Conservation (phyloP, 2,797 vertebrate species). For the Rhinoraja longicauda region DNA sequence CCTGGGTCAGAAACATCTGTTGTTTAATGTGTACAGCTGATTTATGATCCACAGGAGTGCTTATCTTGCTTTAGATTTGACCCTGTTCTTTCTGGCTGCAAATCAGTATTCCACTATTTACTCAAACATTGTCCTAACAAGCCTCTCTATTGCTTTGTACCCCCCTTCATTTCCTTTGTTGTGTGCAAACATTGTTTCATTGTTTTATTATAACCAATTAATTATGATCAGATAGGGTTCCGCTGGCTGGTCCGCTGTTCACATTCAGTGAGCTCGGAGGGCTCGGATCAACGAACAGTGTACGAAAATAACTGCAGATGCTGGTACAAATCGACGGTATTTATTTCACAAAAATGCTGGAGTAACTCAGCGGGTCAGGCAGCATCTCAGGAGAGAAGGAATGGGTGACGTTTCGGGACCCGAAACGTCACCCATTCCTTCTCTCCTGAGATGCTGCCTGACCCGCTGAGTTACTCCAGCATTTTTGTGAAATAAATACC, state of each 20-base stretch:
- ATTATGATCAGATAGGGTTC: conserved; percentile 49
- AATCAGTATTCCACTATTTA: conserved; percentile 49
- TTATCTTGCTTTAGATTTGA: conserved; percentile 49
- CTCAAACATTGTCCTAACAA: conserved; percentile 47
- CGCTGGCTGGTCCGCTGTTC: conserved; percentile 46
- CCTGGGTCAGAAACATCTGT: conserved; percentile 54
- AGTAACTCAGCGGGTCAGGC: no score
- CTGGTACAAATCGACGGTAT: no score
- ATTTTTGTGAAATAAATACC: no score
- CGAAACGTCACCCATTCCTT: no score
- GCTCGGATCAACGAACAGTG: conserved; percentile 48
- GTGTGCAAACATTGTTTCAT: conserved; percentile 55
- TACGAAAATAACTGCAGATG: no score
- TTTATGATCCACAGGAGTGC: conserved; percentile 49
- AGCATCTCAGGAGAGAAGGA: no score
- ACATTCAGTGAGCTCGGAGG: conserved; percentile 52
- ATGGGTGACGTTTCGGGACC: no score
- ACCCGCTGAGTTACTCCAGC: no score
- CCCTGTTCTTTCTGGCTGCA: conserved; percentile 47
- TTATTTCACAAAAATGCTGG: no score
- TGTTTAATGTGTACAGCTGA: conserved; percentile 46
- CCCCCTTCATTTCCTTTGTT: conserved; percentile 53
- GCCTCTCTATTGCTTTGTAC: conserved; percentile 43
- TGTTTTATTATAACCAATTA: conserved; percentile 58
- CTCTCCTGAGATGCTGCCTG: no score